phyloP scores from a whole-genome alignment of 2,797 vertebrate genomes.

The Acipenser oxyrinchus region DNA sequence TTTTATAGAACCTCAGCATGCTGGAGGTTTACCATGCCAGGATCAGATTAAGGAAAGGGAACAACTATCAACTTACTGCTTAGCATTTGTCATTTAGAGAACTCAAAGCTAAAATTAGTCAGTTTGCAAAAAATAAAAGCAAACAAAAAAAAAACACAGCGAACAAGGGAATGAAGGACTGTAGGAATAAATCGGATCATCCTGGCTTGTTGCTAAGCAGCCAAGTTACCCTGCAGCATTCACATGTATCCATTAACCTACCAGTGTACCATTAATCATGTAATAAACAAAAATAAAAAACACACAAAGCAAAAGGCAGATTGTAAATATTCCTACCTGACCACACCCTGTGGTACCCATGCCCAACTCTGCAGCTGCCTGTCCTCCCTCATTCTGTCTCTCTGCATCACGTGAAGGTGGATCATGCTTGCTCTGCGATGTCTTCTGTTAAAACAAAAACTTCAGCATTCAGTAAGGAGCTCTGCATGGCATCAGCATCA shows the following conservation, averaged over 20 bases:
- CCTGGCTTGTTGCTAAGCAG: not conserved
- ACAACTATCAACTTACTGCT: too few relatives aligned
- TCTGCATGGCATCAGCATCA: slow-evolving; percentile 16
- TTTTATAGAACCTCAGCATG: too few relatives aligned
- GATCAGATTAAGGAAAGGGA: too few relatives aligned
- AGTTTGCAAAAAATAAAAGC: too few relatives aligned
- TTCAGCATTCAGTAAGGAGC: slow-evolving; percentile 2
- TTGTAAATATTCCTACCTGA: slow-evolving; percentile 53
- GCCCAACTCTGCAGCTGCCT: slow-evolving; percentile 56
- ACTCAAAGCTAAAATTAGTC: too few relatives aligned
- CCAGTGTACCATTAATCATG: too few relatives aligned
- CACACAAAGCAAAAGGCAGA: not conserved
- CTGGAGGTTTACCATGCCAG: too few relatives aligned
- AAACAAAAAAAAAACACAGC: too few relatives aligned
- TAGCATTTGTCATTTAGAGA: too few relatives aligned
- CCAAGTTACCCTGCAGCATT: not conserved
- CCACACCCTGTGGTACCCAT: slow-evolving; percentile 47
- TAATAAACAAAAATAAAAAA: too few relatives aligned
- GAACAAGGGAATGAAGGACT: too few relatives aligned
- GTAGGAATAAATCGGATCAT: slow-evolving; percentile 6
- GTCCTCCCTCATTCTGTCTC: slow-evolving; percentile 59
- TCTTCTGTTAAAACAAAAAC: slow-evolving; percentile 50
- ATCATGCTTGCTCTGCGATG: slow-evolving; percentile 67
- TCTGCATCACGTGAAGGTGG: slow-evolving; percentile 54
- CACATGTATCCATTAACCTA: too few relatives aligned